Evolutionary conservation across 1,140 invertebrate species (phyloP).

Genomic region (Mycetomoellerius zeteki): DNA sequence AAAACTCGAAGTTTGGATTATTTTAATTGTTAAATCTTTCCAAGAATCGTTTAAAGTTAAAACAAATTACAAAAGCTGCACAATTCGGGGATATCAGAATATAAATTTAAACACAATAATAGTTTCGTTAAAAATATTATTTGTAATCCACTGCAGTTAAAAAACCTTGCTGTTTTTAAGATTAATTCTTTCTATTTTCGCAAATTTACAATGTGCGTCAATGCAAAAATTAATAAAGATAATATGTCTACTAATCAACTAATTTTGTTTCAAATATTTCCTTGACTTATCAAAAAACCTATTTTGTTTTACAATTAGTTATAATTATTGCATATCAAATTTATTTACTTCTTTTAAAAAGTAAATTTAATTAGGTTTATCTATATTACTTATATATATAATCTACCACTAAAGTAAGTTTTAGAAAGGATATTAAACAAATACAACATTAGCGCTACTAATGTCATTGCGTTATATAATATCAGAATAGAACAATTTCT

Average conservation of each 20-base stretch:
- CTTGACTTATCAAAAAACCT: background rate
- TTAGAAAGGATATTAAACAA: background rate
- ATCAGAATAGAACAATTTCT: background rate
- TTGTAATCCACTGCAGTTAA: background rate
- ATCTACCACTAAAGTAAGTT: background rate
- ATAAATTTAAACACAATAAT: background rate
- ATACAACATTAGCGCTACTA: background rate
- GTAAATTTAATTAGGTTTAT: background rate
- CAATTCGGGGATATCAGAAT: background rate
- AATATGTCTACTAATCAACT: background rate
- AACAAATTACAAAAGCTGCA: background rate
- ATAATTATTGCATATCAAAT: background rate
- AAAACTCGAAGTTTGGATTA: background rate
- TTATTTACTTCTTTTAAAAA: background rate
- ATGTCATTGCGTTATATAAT: background rate
- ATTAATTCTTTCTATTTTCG: background rate
- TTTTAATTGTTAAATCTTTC: background rate
- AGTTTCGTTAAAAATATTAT: background rate
- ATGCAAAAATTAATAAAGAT: background rate
- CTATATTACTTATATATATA: background rate
- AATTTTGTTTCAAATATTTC: constrained; percentile 23
- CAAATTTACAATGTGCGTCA: background rate
- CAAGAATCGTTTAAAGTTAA: background rate
- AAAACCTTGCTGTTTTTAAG: background rate
- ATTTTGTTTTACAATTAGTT: background rate